These are phyloP conservation scores for Hippolais icterina DNA, from an alignment of 2,113 vertebrate genomes.

Conservation along the genomic window DNA sequence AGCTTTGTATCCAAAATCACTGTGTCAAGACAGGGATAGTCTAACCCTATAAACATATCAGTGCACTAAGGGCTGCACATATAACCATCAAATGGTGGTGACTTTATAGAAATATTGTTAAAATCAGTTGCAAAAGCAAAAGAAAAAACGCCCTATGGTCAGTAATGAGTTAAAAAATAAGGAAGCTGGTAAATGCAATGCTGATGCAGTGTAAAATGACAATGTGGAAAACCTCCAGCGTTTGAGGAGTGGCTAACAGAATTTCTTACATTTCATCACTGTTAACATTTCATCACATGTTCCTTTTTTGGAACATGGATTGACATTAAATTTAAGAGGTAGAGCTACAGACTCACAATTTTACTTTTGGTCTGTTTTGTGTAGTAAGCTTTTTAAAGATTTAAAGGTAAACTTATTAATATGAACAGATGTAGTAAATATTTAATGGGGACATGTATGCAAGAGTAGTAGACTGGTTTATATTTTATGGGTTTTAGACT, in stretches of 20 bases:
- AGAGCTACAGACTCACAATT: neutral
- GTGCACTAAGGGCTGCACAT: neutral
- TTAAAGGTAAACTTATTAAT: neutral
- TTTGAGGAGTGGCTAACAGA: neutral
- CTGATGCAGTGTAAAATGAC: neutral
- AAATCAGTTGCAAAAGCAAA: neutral
- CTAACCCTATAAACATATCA: neutral
- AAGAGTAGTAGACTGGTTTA: neutral
- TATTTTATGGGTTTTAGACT: neutral
- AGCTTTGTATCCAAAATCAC: neutral
- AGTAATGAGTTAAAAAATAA: neutral
- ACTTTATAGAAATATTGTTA: neutral
- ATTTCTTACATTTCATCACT: neutral
- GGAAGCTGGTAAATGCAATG: neutral
- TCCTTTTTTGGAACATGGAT: neutral
- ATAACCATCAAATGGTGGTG: neutral
- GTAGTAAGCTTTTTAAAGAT: neutral
- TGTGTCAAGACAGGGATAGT: neutral
- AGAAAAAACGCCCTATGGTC: fast-evolving
- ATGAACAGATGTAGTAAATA: neutral
- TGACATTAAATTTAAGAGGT: neutral
- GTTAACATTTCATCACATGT: neutral
- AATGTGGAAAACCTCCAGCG: neutral
- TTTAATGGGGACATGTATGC: neutral
- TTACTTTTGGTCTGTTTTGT: neutral